Evolutionary conservation across 2,888 invertebrate genomes (phyloP), one percentile per base, ranked within the genome.

Genomic region (Eupithecia pulchellata): DNA sequence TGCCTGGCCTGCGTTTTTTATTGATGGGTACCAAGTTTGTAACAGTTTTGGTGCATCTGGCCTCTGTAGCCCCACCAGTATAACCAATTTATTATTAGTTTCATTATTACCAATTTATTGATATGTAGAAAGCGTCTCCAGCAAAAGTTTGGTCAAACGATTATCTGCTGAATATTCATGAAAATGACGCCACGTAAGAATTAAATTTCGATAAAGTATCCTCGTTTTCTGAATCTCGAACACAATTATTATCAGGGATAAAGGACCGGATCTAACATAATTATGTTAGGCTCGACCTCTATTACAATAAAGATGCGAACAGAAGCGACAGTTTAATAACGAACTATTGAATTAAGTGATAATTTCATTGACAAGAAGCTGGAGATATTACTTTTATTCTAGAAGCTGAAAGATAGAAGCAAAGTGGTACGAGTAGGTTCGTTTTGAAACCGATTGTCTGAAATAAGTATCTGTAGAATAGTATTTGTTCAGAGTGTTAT

Each of bases 171-270:
- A 66, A 69, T 69, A 66, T 72, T 52, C 66, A 62, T 29, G 55
- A 75, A 75, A 78, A 78, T 75, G 76, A 76, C 68, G 68, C 64
- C 52, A 42, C 34, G 70, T 39, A 67, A 52, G 69, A 77, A 75
- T 74, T 71, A 74, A 55, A 74, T 58, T 57, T 66, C 66, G 62
- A 77, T 76, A 69, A 73, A 70, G 71, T 72, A 68, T 73, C 63
- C 75, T 72, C 70, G 67, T 71, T 66, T 30, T 65, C 52, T 73
- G 74, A 71, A 64, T 69, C 74, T 75, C 78, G 76, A 77, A 87
- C 81, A 84, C 83, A 84, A 86, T 88, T 87, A 89, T 85, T 85
- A 88, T 84, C 84, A 81, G 73, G 85, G 85, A 84, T 87, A 85
- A 86, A 86, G 84, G 85, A 82, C 79, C 84, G 81, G 84, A 81